Percentiles rank a stretch among this genome's conserved stretches.
These are phyloP conservation scores for Buteo buteo DNA, from an alignment of 2,113 vertebrate species.

Conservation along the genomic window DNA sequence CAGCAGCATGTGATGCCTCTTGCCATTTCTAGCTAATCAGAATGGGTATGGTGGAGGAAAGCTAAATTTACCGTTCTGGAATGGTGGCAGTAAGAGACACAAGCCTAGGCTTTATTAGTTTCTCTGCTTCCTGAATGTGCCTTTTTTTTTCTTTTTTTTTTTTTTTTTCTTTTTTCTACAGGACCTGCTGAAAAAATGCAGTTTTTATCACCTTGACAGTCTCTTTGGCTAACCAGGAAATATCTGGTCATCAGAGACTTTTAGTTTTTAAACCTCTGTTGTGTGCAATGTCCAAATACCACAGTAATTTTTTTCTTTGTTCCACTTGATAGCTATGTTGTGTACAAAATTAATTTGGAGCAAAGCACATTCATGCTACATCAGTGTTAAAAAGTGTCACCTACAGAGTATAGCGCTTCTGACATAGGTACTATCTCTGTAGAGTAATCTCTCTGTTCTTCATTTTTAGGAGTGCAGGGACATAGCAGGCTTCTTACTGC, in stretches of 20 bases:
- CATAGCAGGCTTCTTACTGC: neutral
- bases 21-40: neutral
- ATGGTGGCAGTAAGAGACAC: neutral
- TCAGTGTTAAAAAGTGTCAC: neutral
- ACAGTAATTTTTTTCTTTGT: neutral
- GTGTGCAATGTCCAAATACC: neutral
- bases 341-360: neutral
- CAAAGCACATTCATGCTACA: neutral
- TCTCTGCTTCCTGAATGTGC: neutral
- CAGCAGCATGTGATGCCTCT: neutral
- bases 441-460: neutral
- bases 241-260: neutral
- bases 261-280: neutral
- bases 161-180: neutral
- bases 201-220: neutral
- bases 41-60: neutral
- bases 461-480: neutral
- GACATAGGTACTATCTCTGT: neutral
- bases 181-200: neutral
- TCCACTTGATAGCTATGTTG: fast-evolving
- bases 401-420: neutral
- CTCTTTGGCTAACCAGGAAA: neutral
- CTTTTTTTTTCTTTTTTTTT: neutral
- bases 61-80: neutral
- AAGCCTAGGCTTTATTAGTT: neutral